phyloP scores from a whole-genome alignment of 2,113 vertebrate species.

The Suncus etruscus region DNA sequence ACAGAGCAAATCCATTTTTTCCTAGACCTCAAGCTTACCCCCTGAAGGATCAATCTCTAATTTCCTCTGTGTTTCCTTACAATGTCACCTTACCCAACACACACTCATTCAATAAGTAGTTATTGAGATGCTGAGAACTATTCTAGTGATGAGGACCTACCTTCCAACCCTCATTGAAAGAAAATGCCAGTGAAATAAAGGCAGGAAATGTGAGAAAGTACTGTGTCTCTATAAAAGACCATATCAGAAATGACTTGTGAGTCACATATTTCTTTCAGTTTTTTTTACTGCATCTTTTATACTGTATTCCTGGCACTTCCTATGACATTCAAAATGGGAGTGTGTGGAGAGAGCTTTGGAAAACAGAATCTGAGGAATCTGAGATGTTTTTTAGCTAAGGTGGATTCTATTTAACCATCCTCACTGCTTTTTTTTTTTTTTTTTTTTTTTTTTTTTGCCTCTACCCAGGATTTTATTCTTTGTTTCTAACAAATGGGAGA shows the following conservation, averaged over 20 bases:
- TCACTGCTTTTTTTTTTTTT: background rate
- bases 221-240: background rate
- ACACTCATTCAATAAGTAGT: background rate
- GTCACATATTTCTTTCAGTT: background rate
- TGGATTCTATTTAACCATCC: background rate
- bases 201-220: background rate
- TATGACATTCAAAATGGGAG: background rate
- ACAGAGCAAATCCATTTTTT: background rate
- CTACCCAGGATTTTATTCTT: background rate
- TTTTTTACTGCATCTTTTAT: background rate
- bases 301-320: background rate
- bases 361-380: background rate
- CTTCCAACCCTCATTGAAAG: too few relatives aligned
- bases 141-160: background rate
- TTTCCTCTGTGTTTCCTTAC: background rate
- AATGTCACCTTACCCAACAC: background rate
- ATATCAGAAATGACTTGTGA: background rate
- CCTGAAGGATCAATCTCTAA: background rate
- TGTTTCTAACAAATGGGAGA: background rate
- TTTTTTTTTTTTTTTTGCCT: background rate
- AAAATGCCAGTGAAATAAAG: too few relatives aligned
- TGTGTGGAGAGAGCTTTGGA: background rate
- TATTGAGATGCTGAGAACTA: background rate
- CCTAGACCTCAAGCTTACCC: background rate
- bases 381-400: background rate